Evolutionary conservation across 1,140 invertebrate species (phyloP).

Genomic region (Platorchestia sp.): DNA sequence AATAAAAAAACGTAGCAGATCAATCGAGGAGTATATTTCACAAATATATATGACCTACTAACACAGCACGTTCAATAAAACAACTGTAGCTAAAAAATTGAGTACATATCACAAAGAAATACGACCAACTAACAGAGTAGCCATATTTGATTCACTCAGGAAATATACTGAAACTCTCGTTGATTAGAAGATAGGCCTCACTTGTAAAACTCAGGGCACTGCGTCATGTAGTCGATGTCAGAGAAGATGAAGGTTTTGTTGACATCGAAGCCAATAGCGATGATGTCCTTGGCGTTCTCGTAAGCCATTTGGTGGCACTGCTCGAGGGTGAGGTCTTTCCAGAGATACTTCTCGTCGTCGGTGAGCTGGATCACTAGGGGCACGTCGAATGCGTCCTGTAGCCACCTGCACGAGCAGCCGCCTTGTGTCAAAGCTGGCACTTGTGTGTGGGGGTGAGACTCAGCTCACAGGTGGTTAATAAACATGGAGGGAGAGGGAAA

Average conservation of each 20-base stretch:
- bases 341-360: slow-evolving; percentile 98
- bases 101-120: too few species aligned
- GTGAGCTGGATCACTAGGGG: slow-evolving; percentile 97
- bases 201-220: slow-evolving; percentile 79
- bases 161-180: background rate
- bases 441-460: too few species aligned
- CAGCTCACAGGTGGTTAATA: too few species aligned
- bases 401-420: slow-evolving; percentile 80
- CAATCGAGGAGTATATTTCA: too few species aligned
- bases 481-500: too few species aligned
- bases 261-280: slow-evolving; percentile 96
- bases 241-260: slow-evolving; percentile 99
- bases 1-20: too few species aligned
- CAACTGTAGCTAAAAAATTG: too few species aligned
- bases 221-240: slow-evolving; percentile 94
- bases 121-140: too few species aligned
- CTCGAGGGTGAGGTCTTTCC: slow-evolving; percentile 95
- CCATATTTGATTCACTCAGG: too few species aligned
- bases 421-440: too few species aligned
- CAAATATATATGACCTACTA: too few species aligned
- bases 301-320: slow-evolving; percentile 87
- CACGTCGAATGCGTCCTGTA: slow-evolving; percentile 98
- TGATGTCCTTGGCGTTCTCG: slow-evolving; percentile 98
- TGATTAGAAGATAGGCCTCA: slow-evolving; percentile 30
- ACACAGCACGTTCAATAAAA: too few species aligned